Evolutionary conservation across 2,888 invertebrate genomes (phyloP).

Genomic region (Lucinisca nassula): DNA sequence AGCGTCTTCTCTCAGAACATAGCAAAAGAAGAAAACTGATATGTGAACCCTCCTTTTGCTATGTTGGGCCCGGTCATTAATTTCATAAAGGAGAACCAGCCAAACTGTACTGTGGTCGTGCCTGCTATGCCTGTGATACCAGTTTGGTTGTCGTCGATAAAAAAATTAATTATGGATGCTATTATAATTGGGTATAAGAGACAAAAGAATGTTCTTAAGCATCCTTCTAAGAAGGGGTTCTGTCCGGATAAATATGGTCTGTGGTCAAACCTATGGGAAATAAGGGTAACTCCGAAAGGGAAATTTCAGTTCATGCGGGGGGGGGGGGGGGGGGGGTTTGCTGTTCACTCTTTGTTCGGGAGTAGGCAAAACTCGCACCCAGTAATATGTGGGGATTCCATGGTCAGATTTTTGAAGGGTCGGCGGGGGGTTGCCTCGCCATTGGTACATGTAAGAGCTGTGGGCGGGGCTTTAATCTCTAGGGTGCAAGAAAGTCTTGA

Average conservation of each 20-base stretch:
- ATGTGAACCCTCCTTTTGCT: background rate
- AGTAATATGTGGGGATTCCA: background rate
- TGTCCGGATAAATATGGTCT: background rate
- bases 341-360: background rate
- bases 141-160: background rate
- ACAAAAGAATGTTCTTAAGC: background rate
- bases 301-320: too few species aligned
- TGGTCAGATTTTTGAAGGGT: background rate
- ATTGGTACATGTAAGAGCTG: background rate
- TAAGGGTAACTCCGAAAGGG: background rate
- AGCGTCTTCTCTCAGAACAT: background rate
- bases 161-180: background rate
- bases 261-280: background rate
- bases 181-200: background rate
- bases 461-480: slow-evolving; percentile 10
- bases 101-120: background rate
- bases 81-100: background rate
- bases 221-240: background rate
- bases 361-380: too few species aligned
- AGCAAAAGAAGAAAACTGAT: background rate
- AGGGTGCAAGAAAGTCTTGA: background rate
- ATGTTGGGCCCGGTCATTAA: background rate
- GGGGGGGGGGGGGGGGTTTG: too few species aligned
- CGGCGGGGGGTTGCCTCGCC: too few species aligned
- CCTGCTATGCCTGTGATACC: background rate